Conservation (phyloP, 2,797 vertebrate genomes). For the Coccyzus lansbergi region DNA sequence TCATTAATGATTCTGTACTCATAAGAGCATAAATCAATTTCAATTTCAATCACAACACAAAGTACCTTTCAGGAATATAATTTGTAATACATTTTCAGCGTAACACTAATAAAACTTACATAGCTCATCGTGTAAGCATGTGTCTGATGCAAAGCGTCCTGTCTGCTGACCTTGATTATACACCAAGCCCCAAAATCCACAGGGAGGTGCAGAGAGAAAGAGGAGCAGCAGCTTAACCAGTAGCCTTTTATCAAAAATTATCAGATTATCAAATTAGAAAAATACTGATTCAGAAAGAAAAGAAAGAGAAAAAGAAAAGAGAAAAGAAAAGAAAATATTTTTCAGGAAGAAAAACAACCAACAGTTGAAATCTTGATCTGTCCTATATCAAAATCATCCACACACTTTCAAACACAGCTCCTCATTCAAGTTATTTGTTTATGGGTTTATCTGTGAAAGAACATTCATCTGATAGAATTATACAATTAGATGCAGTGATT, state of each 20-base stretch:
- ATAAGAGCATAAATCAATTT: neutral
- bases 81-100: neutral
- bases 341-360: neutral
- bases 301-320: neutral
- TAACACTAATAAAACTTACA: neutral
- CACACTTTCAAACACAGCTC: neutral
- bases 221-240: neutral
- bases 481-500: neutral
- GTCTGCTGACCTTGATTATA: neutral
- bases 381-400: neutral
- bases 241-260: neutral
- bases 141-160: neutral
- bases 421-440: neutral
- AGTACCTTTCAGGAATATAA: neutral
- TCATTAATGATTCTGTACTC: neutral
- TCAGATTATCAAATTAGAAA: neutral
- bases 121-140: neutral
- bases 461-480: neutral
- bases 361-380: neutral
- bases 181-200: neutral
- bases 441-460: neutral
- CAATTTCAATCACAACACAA: neutral
- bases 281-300: neutral
- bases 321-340: neutral
- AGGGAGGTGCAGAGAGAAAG: neutral